Evolutionary conservation across 1,140 invertebrate species (phyloP).

Genomic region (Meloidogyne exigua): DNA sequence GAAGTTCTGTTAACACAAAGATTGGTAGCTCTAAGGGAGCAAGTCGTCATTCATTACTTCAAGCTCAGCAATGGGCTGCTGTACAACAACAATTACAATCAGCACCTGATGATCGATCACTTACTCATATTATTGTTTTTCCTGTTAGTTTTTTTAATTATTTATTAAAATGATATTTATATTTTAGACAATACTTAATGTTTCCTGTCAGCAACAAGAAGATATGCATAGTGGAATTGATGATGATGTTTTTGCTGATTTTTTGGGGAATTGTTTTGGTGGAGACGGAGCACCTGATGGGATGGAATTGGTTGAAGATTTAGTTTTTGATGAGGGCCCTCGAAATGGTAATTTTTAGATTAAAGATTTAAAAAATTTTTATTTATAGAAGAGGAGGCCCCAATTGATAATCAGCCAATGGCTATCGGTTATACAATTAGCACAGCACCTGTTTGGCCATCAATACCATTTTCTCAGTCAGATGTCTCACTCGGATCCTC

Average conservation of each 20-base stretch:
- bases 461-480: slow-evolving; percentile 81
- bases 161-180: neutral
- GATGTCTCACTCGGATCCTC: neutral
- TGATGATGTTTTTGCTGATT: slow-evolving; percentile 36
- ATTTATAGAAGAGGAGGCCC: slow-evolving; percentile 34
- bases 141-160: slow-evolving; percentile 67
- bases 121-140: slow-evolving; percentile 97
- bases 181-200: slow-evolving; percentile 67
- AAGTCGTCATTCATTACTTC: slow-evolving; percentile 67
- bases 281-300: slow-evolving; percentile 13
- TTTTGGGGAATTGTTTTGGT: slow-evolving; percentile 13
- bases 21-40: neutral
- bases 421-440: slow-evolving; percentile 95
- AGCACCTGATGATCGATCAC: slow-evolving; percentile 84
- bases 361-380: neutral
- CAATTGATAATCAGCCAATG: slow-evolving; percentile 87
- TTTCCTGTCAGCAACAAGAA: slow-evolving; percentile 30
- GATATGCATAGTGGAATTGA: slow-evolving; percentile 29
- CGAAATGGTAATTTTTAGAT: neutral
- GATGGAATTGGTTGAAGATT: slow-evolving; percentile 27
- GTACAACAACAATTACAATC: slow-evolving; percentile 15
- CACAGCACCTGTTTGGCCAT: slow-evolving; percentile 82
- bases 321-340: slow-evolving; percentile 21
- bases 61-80: slow-evolving; percentile 72
- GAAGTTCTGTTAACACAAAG: slow-evolving; percentile 8